Percentiles rank a stretch among this genome's conserved stretches.
Evolutionary conservation across 2,113 vertebrate species (phyloP).

Genomic region (Oxygymnocypris stewartii): DNA sequence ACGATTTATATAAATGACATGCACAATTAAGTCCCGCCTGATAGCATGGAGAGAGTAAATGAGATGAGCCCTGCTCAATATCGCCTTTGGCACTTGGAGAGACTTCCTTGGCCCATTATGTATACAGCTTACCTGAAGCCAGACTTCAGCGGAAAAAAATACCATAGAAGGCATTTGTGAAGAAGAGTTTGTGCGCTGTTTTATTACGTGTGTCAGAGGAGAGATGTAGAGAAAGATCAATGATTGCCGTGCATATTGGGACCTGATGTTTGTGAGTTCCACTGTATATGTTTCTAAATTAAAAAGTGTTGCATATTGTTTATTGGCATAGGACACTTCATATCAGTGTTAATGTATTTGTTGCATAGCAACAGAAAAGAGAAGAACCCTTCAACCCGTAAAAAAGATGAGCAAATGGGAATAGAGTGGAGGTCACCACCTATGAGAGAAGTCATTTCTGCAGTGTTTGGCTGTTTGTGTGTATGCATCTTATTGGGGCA

Average conservation of each 20-base stretch:
- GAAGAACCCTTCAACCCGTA: neutral
- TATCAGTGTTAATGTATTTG: slow-evolving; percentile 11
- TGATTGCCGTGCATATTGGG: neutral
- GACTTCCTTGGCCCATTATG: slow-evolving; percentile 19
- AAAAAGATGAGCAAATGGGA: slow-evolving; percentile 14
- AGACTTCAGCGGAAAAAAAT: slow-evolving; percentile 18
- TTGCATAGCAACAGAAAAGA: slow-evolving; percentile 45
- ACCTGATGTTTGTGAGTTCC: neutral
- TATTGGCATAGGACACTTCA: neutral
- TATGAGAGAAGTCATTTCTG: slow-evolving; percentile 38
- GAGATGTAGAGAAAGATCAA: neutral
- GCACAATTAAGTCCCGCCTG: slow-evolving; percentile 2
- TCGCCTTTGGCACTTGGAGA: slow-evolving; percentile 18
- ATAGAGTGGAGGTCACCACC: slow-evolving; percentile 22
- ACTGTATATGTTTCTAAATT: neutral
- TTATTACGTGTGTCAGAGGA: neutral
- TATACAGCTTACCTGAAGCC: slow-evolving; percentile 44
- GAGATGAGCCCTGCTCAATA: slow-evolving; percentile 18
- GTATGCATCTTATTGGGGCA: neutral
- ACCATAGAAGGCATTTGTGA: slow-evolving; percentile 25
- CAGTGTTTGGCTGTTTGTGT: neutral
- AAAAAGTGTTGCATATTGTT: slow-evolving; percentile 7
- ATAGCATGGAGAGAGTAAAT: slow-evolving; percentile 32
- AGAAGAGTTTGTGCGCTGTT: neutral
- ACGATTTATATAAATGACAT: slow-evolving; percentile 37